Conservation (phyloP, 2,797 vertebrate species). For the Varecia variegata region DNA sequence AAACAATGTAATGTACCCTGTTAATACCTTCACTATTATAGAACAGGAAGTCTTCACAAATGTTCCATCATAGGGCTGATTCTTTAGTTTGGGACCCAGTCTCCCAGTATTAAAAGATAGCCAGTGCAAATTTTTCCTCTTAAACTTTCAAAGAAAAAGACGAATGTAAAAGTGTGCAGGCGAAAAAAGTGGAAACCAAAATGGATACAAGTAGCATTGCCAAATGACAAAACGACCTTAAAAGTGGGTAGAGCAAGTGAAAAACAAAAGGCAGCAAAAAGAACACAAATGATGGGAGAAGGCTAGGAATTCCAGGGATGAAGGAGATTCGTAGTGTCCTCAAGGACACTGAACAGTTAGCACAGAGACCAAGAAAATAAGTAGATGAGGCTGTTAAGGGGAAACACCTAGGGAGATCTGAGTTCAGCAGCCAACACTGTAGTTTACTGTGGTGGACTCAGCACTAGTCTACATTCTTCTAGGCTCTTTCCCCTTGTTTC, state of each 20-base stretch:
- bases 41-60: not conserved
- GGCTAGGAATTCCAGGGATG: not conserved
- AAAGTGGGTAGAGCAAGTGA: not conserved
- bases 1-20: not conserved
- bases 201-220: not conserved
- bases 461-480: not conserved
- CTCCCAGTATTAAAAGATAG: not conserved
- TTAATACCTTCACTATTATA: not conserved
- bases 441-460: no score
- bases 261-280: not conserved
- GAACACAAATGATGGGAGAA: not conserved
- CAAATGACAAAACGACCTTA: not conserved
- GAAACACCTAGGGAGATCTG: not conserved
- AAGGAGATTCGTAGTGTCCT: not conserved
- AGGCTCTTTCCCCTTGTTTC: not conserved
- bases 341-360: not conserved
- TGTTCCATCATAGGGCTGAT: not conserved
- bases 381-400: not conserved
- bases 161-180: not conserved
- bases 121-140: not conserved
- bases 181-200: not conserved
- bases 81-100: not conserved
- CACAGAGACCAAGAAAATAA: not conserved
- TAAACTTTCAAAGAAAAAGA: not conserved
- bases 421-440: not conserved